Base-by-base conservation (phyloP, 1,140 invertebrate genomes). In the Drosophila murphyi region DNA sequence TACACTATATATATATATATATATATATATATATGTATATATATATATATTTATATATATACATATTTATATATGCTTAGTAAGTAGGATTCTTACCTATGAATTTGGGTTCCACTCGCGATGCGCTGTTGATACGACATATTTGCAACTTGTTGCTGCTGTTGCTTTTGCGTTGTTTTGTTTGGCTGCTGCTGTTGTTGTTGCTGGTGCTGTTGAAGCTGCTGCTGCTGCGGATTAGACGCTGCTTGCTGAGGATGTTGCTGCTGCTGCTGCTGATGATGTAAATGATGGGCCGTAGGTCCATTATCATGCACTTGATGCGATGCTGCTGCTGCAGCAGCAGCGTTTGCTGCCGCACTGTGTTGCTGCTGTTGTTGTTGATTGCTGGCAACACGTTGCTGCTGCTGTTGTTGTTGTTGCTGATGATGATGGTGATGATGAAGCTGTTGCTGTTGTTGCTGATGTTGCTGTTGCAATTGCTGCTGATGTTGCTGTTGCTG, bases 41-140 rank as follows among this genome's bases (percentile, higher is more conserved):
- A 29, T 39, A 51, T n/a, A 28, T 41, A n/a, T 55, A n/a, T 12
- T 12, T 12, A n/a, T 55, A n/a, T 45, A 70, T 64, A 7, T 35
- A 10, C 31, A 37, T 31, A 57, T 61, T 47, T 45, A 59, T 45
- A 8, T 41, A 43, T 72, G 7, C 60, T 50, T 50, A 37, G 6
- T 63, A 56, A 56, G 41, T 57, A 28, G 64, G n/a, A 10, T 28
- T 87, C 85, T 88, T 61, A 92, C 92, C 92, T 92, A 80, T 92
- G 91, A 79, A 92, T 92, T 57, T 90, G 85, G 45, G 91, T 79
- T 80, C 86, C 81, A 78, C 87, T 88, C 60, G 91, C 56, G 59
- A 92, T 69, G 54, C 92, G 76, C 70, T 92, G 91, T 57, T 91
- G 90, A 92, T 92, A 92, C 39, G 91, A 92, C 88, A 92, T 92